Evolutionary conservation across 2,888 invertebrate genomes (phyloP), one percentile per base, ranked within the genome.

Genomic region (Nesidiocoris tenuis): DNA sequence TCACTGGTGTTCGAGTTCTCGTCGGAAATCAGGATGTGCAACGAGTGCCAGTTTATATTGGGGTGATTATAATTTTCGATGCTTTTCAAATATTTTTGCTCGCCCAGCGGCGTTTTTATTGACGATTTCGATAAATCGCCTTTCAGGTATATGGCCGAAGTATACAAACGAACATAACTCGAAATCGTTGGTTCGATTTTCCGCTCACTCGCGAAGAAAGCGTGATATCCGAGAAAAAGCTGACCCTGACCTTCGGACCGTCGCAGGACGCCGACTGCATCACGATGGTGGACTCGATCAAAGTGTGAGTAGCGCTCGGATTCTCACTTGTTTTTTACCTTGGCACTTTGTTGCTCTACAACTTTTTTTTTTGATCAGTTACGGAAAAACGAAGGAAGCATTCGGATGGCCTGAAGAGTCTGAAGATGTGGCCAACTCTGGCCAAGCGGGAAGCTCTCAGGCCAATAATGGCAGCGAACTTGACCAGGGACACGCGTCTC

Each of bases 371-470:
- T 3, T 39, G 12, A 7, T 23, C 80, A 90, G 90, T 81, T 97
- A 97, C 83, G 96, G 96, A 0, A 96, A 96, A 85, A 93, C 94
- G 0, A 98, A 98, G 84, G 97, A 97, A 82, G 88, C 91, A 0
- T 96, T 98, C 82, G 96, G 96, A 59, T 98, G 97, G 98, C 96
- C 96, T 0, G 97, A 98, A 83, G 97, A 98, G 82, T 90, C 88
- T 7, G 96, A 97, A 81, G 97, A 97, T 78, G 84, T 85, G 25
- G 80, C 84, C n/a, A 82, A 83, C 12, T 81, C 83, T 16, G 83
- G 82, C 3, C 81, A 83, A 7, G 81, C 82, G 57, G 78, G 82
- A 16, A 55, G 19, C 57, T 61, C 76, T 3, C 68, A 75, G 21
- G 9, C 76, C 0, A 78, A 39, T 59, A 72, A 24, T 75, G 75